These are phyloP conservation scores for Latrodectus geometricus DNA, from an alignment of 1,140 invertebrate species.

Conservation along the genomic window DNA sequence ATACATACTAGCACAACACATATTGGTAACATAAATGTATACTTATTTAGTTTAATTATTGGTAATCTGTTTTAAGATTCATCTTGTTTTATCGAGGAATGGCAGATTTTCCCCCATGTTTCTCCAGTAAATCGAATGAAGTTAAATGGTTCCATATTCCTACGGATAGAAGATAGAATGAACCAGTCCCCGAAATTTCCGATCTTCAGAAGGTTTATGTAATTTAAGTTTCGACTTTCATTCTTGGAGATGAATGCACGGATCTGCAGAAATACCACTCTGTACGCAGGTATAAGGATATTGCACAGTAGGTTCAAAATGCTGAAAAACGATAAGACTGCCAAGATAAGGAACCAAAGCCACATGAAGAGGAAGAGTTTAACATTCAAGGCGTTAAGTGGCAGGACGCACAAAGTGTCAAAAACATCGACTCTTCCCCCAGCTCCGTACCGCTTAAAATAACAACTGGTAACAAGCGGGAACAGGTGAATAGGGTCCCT, in stretches of 20 bases:
- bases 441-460: constrained; percentile 89
- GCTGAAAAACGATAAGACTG: constrained; percentile 1
- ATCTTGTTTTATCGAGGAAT: neutral
- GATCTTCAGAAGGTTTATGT: neutral
- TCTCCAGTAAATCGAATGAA: neutral
- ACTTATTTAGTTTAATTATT: no score
- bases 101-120: neutral
- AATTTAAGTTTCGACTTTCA: neutral
- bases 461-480: constrained; percentile 89
- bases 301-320: neutral
- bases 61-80: neutral
- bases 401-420: constrained; percentile 70
- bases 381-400: constrained; percentile 80
- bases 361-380: constrained; percentile 95
- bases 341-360: constrained; percentile 79
- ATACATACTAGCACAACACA: no score
- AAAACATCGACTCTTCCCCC: constrained; percentile 75
- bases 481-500: constrained; percentile 73
- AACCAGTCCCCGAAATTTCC: constrained; percentile 60
- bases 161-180: constrained; percentile 25
- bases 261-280: neutral
- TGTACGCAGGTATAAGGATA: constrained; percentile 4
- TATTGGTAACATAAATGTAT: no score
- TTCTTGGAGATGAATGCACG: neutral
- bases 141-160: constrained; percentile 49